phyloP scores from a whole-genome alignment of 2,797 vertebrate species.

The Microctenopoma stevenorrisi region DNA sequence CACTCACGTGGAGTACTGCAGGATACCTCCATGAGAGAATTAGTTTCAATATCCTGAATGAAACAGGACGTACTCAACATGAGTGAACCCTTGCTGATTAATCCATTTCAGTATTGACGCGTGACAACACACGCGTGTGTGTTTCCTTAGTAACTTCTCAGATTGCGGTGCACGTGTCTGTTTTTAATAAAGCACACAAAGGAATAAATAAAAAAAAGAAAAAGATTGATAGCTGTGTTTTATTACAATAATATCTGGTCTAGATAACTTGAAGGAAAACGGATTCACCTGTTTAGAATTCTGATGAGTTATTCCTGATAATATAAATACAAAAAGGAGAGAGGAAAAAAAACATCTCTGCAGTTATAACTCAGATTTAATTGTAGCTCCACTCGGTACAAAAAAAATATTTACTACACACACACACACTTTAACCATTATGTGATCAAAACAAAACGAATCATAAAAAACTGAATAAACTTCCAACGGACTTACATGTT shows the following conservation, averaged over 20 bases:
- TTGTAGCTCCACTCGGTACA: slow-evolving; percentile 6
- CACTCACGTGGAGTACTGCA: slow-evolving; percentile 60
- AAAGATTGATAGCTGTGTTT: slow-evolving; percentile 4
- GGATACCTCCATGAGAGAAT: slow-evolving; percentile 26
- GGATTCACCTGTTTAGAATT: slow-evolving; percentile 49
- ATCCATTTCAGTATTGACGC: slow-evolving; percentile 26
- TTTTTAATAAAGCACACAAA: slow-evolving; percentile 41
- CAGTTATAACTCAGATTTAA: slow-evolving; percentile 34
- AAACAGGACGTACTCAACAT: slow-evolving; percentile 20
- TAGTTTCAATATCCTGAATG: slow-evolving; percentile 27
- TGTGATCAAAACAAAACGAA: neutral
- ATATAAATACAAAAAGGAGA: slow-evolving; percentile 39
- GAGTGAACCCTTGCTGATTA: slow-evolving; percentile 30
- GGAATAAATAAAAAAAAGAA: slow-evolving; percentile 13
- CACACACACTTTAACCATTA: slow-evolving; percentile 28
- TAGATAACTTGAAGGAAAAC: slow-evolving; percentile 29
- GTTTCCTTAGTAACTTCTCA: slow-evolving; percentile 35
- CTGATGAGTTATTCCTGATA: slow-evolving; percentile 42
- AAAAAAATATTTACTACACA: slow-evolving; percentile 20
- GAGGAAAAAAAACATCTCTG: slow-evolving; percentile 17
- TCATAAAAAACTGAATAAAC: neutral
- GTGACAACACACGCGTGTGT: neutral
- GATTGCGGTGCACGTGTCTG: slow-evolving; percentile 17
- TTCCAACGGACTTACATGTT: neutral
- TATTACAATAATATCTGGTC: slow-evolving; percentile 38